Base-by-base conservation (phyloP, 1,140 invertebrate genomes). In the Grapholita molesta region DNA sequence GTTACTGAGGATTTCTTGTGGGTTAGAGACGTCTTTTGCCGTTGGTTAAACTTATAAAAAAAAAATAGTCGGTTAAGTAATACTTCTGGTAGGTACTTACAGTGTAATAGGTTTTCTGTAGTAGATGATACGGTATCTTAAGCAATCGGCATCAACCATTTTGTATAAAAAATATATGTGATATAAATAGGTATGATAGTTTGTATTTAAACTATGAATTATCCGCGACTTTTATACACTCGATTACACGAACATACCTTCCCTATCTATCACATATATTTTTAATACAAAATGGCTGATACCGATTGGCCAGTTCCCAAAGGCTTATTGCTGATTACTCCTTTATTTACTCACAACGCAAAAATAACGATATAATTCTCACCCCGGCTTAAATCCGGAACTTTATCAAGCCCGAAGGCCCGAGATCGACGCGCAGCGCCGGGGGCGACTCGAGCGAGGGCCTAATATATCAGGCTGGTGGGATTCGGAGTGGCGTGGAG, bases 381-480 rank as follows among this genome's bases (percentile, higher is more conserved):
- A 61, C 55, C 55, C 28, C 1, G 25, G 12, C 23, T 21, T 25
- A 28, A 61, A 61, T 61, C 55, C 64, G 64, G 64, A 38, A 61
- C 32, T 66, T 66, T 66, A 42, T 66, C 66, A 53, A 53, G 66
- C 35, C 55, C 28, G 55, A 25, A 55, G 66, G 66, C 35, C 67
- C 64, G 77, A 73, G 76, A 72, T 75, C 76, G 35, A 18, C 76
- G 75, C 73, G 72, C 68, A 74, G 66, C 78, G 87, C 88, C 88
- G 83, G 83, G 68, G 88, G 88, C 85, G 80, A 86, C 73, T 68
- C 81, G 78, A 74, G 67, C 79, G 70, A 81, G 77, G 76, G 79
- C 75, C 80, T 82, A 82, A 89, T 90, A 89, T 87, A 90, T 90
- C 85, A 89, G 83, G 68, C 77, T 72, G 73, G 76, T 72, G 68